phyloP scores from a whole-genome alignment of 1,140 invertebrate species.

The Bombus difficillimus region DNA sequence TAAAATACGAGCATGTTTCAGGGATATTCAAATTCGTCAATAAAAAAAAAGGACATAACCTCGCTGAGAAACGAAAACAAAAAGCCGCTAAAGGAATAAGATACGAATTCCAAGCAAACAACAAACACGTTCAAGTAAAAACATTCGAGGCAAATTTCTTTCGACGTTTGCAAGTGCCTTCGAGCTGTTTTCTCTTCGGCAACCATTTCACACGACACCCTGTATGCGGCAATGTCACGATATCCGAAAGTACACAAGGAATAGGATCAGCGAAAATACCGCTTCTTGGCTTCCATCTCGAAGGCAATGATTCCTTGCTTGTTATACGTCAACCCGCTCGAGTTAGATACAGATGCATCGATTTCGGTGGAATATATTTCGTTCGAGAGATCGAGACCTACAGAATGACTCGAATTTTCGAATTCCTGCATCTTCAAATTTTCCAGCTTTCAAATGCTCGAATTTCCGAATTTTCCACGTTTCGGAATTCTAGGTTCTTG shows the following conservation, averaged over 20 bases:
- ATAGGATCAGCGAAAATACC: not conserved
- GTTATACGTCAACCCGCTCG: not conserved
- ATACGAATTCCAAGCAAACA: not conserved
- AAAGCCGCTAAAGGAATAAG: not conserved
- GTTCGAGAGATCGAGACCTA: too few species aligned
- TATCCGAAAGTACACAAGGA: not conserved
- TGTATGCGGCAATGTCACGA: not conserved
- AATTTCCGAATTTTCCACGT: too few species aligned
- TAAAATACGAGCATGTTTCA: too few species aligned
- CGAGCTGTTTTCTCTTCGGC: not conserved
- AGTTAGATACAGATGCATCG: too few species aligned
- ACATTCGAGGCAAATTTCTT: not conserved
- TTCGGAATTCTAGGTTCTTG: too few species aligned
- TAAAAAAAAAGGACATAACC: too few species aligned
- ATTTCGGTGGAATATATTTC: too few species aligned
- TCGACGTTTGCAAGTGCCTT: not conserved
- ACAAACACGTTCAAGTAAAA: not conserved
- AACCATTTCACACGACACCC: not conserved
- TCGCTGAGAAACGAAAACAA: too few species aligned
- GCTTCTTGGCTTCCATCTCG: not conserved
- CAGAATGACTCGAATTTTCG: not conserved
- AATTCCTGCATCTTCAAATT: not conserved
- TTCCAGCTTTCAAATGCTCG: too few species aligned
- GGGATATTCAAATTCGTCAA: too few species aligned
- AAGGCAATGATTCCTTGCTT: not conserved